A percentile compares a stretch with the other conserved stretches of the same genome.
Conservation (phyloP, 2,797 vertebrate genomes). For the Phyllotis vaccarum region DNA sequence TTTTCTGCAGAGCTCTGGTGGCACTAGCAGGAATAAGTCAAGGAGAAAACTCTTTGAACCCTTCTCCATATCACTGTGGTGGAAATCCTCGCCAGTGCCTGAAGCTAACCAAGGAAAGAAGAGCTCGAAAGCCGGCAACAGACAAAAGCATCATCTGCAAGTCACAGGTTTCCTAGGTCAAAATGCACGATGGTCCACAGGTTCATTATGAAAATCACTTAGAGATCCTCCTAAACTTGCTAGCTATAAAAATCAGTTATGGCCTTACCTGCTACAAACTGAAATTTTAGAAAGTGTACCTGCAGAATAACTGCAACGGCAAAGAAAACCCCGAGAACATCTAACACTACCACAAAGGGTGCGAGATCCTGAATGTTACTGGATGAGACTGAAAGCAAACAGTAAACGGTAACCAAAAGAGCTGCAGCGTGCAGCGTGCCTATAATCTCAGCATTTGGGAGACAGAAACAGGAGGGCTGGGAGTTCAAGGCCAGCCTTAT, state of each 20-base stretch:
- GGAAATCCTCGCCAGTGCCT: neutral
- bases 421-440: neutral
- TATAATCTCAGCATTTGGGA: neutral
- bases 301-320: neutral
- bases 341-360: neutral
- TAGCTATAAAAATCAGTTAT: neutral
- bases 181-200: neutral
- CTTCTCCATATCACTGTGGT: neutral
- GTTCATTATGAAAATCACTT: neutral
- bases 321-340: conserved; percentile 25
- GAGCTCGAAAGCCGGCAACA: neutral
- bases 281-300: neutral
- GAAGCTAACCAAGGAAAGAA: neutral
- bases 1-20: neutral
- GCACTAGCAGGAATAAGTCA: neutral
- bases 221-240: neutral
- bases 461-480: neutral
- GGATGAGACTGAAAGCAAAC: neutral
- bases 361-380: neutral
- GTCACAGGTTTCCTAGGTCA: neutral
- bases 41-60: neutral
- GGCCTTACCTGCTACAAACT: neutral
- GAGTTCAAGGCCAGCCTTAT: neutral
- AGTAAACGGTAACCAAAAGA: neutral
- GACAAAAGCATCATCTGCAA: neutral